These are phyloP conservation scores for Orchesellides sinensis DNA, from an alignment of 2,888 invertebrate genomes.

Conservation along the genomic window DNA sequence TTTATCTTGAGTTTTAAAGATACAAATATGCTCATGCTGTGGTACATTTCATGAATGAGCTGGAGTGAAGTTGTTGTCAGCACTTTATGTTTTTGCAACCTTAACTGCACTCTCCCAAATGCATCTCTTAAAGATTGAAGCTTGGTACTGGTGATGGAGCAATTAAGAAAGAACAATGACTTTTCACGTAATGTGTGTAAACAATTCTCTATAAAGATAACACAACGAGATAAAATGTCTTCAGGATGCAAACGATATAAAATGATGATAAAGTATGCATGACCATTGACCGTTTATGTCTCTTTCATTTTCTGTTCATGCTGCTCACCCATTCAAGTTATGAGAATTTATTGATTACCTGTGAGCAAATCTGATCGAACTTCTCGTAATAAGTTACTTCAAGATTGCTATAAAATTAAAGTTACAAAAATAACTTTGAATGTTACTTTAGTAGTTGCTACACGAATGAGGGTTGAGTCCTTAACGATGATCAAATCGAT, in stretches of 20 bases:
- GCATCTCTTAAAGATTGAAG: neutral
- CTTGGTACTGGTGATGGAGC: constrained; percentile 49
- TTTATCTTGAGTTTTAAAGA: too few species aligned
- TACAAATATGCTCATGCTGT: too few species aligned
- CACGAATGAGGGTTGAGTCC: too few species aligned
- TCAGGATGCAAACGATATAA: constrained; percentile 50
- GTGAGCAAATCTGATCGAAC: neutral
- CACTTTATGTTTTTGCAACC: too few species aligned
- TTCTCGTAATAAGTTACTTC: too few species aligned
- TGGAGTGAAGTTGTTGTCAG: too few species aligned
- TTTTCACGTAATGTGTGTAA: constrained; percentile 56
- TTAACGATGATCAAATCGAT: neutral
- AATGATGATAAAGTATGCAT: constrained; percentile 25
- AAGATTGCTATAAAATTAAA: too few species aligned
- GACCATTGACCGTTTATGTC: constrained; percentile 30
- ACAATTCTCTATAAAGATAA: constrained; percentile 39
- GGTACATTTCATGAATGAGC: too few species aligned
- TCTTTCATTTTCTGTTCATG: neutral
- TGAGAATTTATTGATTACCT: neutral
- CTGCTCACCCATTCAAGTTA: neutral
- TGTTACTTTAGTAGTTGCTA: too few species aligned
- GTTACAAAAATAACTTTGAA: too few species aligned
- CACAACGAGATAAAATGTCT: constrained; percentile 43
- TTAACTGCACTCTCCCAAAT: too few species aligned
- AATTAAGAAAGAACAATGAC: constrained; percentile 65